Evolutionary conservation across 2,888 invertebrate species (phyloP).

Genomic region (Papilio demoleus): DNA sequence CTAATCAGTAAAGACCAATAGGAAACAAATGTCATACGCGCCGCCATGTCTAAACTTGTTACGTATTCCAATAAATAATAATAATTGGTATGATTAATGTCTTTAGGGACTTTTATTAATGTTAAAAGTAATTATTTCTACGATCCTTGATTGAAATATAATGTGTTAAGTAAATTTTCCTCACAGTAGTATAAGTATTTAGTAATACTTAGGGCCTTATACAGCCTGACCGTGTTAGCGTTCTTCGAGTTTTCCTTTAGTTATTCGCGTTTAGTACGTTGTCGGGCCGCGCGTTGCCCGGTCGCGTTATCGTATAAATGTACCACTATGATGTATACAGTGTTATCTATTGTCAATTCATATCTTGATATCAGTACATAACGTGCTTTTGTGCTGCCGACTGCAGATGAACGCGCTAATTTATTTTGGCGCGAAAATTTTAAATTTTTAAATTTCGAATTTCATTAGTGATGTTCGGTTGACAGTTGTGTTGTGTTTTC

Average conservation of each 20-base stretch:
- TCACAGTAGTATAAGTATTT: constrained; percentile 5
- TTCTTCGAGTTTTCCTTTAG: constrained; percentile 30
- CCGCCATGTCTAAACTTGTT: too few relatives aligned
- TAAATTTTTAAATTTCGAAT: constrained; percentile 20
- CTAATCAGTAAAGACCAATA: too few relatives aligned
- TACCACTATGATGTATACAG: constrained; percentile 14
- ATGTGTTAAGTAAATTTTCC: constrained; percentile 1
- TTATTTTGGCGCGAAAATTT: constrained; percentile 36
- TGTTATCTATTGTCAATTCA: constrained; percentile 33
- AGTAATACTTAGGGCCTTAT: constrained; percentile 21
- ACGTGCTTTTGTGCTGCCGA: constrained; percentile 18
- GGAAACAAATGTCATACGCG: too few relatives aligned
- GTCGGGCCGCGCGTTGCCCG: constrained; percentile 31
- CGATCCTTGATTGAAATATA: constrained; percentile 6
- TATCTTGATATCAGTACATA: constrained; percentile 33
- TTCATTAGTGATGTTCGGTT: constrained; percentile 17
- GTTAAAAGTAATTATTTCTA: not conserved
- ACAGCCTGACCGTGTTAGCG: constrained; percentile 3
- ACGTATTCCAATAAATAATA: too few relatives aligned
- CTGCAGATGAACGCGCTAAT: constrained; percentile 29
- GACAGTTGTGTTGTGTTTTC: constrained; percentile 15
- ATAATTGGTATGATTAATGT: too few relatives aligned
- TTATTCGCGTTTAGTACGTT: constrained; percentile 24
- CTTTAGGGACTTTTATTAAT: not conserved
- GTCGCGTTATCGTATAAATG: constrained; percentile 33